Conservation (phyloP, 2,113 vertebrate species). For the Neomonachus schauinslandi region DNA sequence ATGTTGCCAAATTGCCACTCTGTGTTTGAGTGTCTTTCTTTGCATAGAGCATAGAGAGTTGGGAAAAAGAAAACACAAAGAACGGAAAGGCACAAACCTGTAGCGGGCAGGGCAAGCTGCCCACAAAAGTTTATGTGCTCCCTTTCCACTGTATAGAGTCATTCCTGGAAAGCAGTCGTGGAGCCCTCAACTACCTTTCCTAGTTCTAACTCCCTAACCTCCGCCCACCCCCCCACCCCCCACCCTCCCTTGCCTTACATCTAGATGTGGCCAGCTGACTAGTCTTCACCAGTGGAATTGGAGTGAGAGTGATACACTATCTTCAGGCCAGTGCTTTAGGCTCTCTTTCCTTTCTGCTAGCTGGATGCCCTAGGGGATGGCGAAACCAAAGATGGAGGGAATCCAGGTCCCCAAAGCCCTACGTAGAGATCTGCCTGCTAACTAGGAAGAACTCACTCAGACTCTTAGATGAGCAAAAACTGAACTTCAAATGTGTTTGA, state of each 20-base stretch:
- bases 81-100: neutral
- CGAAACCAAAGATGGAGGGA: neutral
- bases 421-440: neutral
- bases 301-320: neutral
- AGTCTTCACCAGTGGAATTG: neutral
- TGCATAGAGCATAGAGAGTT: neutral
- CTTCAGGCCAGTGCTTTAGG: neutral
- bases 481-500: neutral
- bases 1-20: neutral
- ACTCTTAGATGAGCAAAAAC: neutral
- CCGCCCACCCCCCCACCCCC: too few relatives aligned
- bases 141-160: neutral
- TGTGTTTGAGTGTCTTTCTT: neutral
- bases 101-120: neutral
- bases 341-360: neutral
- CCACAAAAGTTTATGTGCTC: too few relatives aligned
- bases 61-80: neutral
- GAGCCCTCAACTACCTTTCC: neutral
- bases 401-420: neutral
- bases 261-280: neutral
- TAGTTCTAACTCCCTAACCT: too few relatives aligned
- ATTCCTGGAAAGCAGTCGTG: neutral
- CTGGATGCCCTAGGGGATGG: neutral
- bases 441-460: neutral
- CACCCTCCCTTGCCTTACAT: neutral